Evolutionary conservation across 2,888 invertebrate genomes (phyloP).

Genomic region (Thumatha senex): DNA sequence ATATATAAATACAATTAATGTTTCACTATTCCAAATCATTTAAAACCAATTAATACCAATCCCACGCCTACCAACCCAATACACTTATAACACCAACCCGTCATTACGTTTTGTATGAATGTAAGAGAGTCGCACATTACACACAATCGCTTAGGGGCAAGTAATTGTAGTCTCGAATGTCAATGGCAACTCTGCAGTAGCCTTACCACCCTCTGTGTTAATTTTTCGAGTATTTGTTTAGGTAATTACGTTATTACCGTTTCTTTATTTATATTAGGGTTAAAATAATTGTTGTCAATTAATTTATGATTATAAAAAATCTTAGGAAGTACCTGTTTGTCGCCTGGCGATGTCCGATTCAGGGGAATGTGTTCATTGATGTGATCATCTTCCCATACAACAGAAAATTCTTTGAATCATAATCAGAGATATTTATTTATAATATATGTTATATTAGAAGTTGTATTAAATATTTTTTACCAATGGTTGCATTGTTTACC

Average conservation of each 20-base stretch:
- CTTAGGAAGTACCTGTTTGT: neutral
- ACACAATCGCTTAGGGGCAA: conserved; percentile 16
- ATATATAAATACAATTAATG: too few species aligned
- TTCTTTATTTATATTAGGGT: conserved; percentile 14
- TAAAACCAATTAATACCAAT: neutral
- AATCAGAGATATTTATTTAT: too few species aligned
- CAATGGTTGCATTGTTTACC: too few species aligned
- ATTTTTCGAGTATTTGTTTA: conserved; percentile 23
- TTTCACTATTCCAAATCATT: neutral
- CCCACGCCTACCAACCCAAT: conserved; percentile 2
- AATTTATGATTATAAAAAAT: neutral
- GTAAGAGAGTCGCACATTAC: conserved; percentile 15
- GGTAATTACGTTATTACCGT: conserved; percentile 25
- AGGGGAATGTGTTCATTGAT: neutral
- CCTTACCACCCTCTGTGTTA: conserved; percentile 24
- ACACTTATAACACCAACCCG: too few species aligned
- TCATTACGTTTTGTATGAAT: conserved; percentile 30
- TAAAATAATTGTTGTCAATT: conserved; percentile 1
- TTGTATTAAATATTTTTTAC: too few species aligned
- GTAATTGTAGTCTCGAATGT: conserved; percentile 41
- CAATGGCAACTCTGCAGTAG: conserved; percentile 19
- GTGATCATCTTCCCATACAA: too few species aligned
- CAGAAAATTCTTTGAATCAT: too few species aligned
- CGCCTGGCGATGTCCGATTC: too few species aligned
- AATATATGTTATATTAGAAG: too few species aligned